Evolutionary conservation across 2,888 invertebrate species (phyloP), one percentile per base, ranked within the genome.

Genomic region (Strigamia crassipes): DNA sequence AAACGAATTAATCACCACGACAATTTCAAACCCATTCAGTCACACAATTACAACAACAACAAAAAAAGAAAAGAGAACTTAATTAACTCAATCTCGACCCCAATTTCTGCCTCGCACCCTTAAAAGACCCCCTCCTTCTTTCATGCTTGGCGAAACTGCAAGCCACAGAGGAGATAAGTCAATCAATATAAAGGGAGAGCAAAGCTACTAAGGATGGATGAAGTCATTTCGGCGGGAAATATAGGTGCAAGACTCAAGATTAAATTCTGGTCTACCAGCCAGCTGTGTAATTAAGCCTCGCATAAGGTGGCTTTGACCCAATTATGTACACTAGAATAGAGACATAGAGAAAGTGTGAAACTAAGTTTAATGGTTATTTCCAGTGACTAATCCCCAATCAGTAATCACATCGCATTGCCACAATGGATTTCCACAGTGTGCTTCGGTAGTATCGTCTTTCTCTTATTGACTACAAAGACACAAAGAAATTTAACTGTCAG

Each of bases 171-270:
- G 18, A 56, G 56, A 56, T 56, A 56, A 56, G 56, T 56, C 56
- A 56, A 56, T 56, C 56, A 56, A 56, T 56, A 56, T 21, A 56
- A 56, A 18, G 56, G 56, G 56, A 18, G n/a, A 9, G 9, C 8
- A 56, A 56, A 56, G 56, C 56, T 56, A 18, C 56, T 18, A 18
- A 56, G 56, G 56, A 18, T 18, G 56, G 56, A 56, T 56, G 9
- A 18, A 56, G 56, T 56, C 56, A 56, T 56, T 56, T 56, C 56
- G 56, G 56, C 56, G 56, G 56, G 56, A 56, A 56, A 56, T 27
- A 56, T 56, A 56, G 56, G 56, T 56, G 56, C 18, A 18, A 56
- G 56, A 56, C 56, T 56, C 18, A 18, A 18, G 56, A 56, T 56
- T 56, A 56, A n/a, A 56, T 56, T 56, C 56, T 56, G 56, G 18